Percentiles rank a stretch among this genome's conserved stretches.
Evolutionary conservation across 2,888 invertebrate species (phyloP).

Genomic region (Morinoia aosen): DNA sequence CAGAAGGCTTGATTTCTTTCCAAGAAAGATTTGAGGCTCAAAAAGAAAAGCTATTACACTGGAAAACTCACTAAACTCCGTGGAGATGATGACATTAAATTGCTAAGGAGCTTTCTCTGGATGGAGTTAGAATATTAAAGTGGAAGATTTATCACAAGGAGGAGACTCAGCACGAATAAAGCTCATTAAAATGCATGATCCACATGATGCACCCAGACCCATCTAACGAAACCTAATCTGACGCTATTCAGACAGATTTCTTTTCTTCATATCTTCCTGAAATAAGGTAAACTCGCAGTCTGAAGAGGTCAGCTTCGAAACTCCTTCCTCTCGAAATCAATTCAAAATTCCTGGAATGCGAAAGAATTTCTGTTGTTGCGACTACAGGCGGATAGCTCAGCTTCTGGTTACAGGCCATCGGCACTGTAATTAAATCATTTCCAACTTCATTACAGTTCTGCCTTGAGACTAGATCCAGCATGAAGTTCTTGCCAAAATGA

Average conservation of each 20-base stretch:
- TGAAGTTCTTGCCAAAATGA: not conserved
- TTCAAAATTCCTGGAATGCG: not conserved
- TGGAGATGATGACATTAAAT: constrained; percentile 35
- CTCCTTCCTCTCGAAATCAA: not conserved
- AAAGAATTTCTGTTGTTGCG: not conserved
- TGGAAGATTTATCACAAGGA: constrained; percentile 46
- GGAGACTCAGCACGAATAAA: constrained; percentile 12
- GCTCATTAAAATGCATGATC: constrained; percentile 46
- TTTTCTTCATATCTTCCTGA: not conserved
- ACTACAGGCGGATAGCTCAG: not conserved
- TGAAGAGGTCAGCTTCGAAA: not conserved
- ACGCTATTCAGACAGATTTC: not conserved
- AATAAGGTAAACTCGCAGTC: not conserved
- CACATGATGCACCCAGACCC: not conserved
- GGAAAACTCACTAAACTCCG: constrained; percentile 48
- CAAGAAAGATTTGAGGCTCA: constrained; percentile 47
- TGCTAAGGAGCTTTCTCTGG: constrained; percentile 49
- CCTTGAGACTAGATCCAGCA: not conserved
- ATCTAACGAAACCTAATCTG: not conserved
- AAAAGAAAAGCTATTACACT: constrained; percentile 48
- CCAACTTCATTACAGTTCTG: not conserved
- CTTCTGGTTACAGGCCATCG: not conserved
- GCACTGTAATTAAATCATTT: not conserved
- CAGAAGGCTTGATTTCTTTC: not conserved
- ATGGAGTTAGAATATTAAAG: constrained; percentile 50